phyloP scores from a whole-genome alignment of 2,888 invertebrate species.

The Physocephala rufipes region DNA sequence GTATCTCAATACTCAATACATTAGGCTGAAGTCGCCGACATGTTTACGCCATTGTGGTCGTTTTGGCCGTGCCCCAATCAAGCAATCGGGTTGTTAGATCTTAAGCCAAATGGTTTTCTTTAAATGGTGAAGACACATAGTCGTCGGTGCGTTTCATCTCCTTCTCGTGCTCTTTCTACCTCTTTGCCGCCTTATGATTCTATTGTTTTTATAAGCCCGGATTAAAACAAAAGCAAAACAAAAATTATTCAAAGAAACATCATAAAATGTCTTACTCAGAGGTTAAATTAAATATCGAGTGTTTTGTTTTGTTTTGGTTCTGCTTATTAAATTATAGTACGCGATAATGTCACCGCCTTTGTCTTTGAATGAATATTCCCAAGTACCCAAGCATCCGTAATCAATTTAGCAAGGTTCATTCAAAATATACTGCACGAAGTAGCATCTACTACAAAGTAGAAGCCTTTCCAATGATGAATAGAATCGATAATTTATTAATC shows the following conservation, averaged over 20 bases:
- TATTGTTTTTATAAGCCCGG: neutral
- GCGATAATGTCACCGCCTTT: too few species aligned
- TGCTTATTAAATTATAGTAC: too few species aligned
- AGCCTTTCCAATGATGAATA: too few species aligned
- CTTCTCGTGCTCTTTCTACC: neutral
- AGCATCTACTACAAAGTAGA: too few species aligned
- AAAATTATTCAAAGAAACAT: slow-evolving; percentile 8
- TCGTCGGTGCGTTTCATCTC: neutral
- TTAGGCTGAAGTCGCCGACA: slow-evolving; percentile 7
- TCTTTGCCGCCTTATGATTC: neutral
- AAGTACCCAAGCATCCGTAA: too few species aligned
- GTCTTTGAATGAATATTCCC: too few species aligned
- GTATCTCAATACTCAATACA: slow-evolving; percentile 3
- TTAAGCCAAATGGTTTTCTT: slow-evolving; percentile 53
- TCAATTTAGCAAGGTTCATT: too few species aligned
- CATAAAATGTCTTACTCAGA: slow-evolving; percentile 25
- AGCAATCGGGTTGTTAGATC: slow-evolving; percentile 57
- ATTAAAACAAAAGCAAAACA: too few species aligned
- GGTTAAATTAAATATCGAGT: too few species aligned
- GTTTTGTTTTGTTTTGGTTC: too few species aligned
- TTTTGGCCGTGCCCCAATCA: slow-evolving; percentile 49
- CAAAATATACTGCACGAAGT: too few species aligned
- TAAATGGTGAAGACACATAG: slow-evolving; percentile 12
- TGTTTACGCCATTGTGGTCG: slow-evolving; percentile 20
- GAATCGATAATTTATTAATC: too few species aligned